Evolutionary conservation across 2,113 vertebrate species (phyloP).

Genomic region (Notarius lentiginosus): DNA sequence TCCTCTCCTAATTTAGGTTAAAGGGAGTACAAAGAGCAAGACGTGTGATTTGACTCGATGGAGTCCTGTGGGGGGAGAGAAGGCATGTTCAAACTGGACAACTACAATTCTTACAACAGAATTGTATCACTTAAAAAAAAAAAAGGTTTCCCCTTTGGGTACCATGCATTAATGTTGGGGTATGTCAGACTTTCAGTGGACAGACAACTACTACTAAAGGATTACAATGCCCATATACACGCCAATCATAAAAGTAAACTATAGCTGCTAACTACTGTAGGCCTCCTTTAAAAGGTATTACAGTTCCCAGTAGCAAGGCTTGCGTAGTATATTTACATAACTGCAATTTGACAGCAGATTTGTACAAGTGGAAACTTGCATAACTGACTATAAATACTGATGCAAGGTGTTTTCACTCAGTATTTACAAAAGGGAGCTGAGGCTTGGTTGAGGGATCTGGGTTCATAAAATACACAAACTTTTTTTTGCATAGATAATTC

Average conservation of each 20-base stretch:
- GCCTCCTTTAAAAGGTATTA: slow-evolving; percentile 4
- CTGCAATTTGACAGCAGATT: slow-evolving; percentile 10
- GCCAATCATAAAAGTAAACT: slow-evolving; percentile 14
- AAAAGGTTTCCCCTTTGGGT: not conserved
- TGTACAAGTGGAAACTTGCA: slow-evolving; percentile 22
- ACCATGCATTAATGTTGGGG: slow-evolving; percentile 12
- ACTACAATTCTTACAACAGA: slow-evolving; percentile 76
- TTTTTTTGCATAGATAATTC: slow-evolving; percentile 49
- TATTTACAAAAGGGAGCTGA: slow-evolving; percentile 18
- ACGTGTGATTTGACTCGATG: not conserved
- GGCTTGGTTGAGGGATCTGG: not conserved
- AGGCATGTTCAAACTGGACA: slow-evolving; percentile 23
- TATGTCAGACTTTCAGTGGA: slow-evolving; percentile 42
- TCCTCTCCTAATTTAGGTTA: not conserved
- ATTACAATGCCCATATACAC: slow-evolving; percentile 50
- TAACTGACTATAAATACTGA: slow-evolving; percentile 24
- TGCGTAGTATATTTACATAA: slow-evolving; percentile 11
- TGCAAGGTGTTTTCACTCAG: slow-evolving; percentile 12
- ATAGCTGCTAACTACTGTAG: not conserved
- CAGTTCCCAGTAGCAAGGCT: slow-evolving; percentile 18
- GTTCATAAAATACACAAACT: slow-evolving; percentile 23
- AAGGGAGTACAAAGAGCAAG: not conserved
- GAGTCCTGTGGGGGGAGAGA: not conserved
- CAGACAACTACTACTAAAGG: slow-evolving; percentile 34
- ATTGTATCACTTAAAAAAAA: slow-evolving; percentile 52